phyloP scores from a whole-genome alignment of 2,113 vertebrate species.

The Vombatus ursinus region DNA sequence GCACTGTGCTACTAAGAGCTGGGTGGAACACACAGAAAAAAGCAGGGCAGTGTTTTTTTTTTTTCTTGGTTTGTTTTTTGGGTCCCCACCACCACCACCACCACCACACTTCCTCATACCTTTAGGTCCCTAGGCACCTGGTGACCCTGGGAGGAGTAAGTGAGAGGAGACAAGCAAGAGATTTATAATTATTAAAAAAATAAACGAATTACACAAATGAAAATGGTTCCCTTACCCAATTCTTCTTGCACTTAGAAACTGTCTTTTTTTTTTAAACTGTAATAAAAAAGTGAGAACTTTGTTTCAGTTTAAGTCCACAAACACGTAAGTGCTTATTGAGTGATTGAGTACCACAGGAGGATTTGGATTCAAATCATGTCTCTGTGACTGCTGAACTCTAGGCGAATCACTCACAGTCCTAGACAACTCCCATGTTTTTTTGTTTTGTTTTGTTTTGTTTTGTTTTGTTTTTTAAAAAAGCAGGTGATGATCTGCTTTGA shows the following conservation, averaged over 20 bases:
- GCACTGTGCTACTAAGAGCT: not conserved
- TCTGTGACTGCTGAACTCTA: not conserved
- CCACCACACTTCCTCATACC: not conserved
- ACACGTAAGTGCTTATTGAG: not conserved
- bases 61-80: too few species aligned
- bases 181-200: not conserved
- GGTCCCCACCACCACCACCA: not conserved
- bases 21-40: not conserved
- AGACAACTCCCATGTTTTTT: not conserved
- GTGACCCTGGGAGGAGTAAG: not conserved
- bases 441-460: too few species aligned
- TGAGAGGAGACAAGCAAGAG: not conserved
- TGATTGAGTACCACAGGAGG: not conserved
- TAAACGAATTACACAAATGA: not conserved
- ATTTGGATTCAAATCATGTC: not conserved
- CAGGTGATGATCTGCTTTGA: not conserved
- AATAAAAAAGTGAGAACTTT: not conserved
- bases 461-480: too few species aligned
- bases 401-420: not conserved
- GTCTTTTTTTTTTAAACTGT: not conserved
- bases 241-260: not conserved
- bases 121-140: not conserved
- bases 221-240: not conserved
- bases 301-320: not conserved
- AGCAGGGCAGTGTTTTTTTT: not conserved